Percentiles rank a stretch among this genome's conserved stretches.
phyloP scores from a whole-genome alignment of 2,113 vertebrate genomes.

The Dryoscopus gambensis region DNA sequence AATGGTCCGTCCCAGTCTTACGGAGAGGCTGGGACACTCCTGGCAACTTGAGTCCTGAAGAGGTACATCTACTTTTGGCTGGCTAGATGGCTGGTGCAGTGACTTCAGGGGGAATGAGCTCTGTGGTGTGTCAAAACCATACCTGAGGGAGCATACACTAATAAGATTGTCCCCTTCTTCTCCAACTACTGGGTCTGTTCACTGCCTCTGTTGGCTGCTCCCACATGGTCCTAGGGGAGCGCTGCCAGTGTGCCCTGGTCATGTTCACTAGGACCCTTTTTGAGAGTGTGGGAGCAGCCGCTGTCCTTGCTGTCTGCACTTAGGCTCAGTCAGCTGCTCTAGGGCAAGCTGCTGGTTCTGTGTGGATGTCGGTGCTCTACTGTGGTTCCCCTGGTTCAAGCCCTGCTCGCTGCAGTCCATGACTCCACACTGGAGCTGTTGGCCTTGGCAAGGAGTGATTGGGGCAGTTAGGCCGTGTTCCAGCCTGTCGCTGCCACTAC shows the following conservation, averaged over 20 bases:
- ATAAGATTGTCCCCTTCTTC: background rate
- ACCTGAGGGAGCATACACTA: background rate
- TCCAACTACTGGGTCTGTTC: rapidly evolving
- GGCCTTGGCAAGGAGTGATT: rapidly evolving
- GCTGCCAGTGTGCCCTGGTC: background rate
- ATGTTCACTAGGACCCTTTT: rapidly evolving
- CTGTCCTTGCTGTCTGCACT: rapidly evolving
- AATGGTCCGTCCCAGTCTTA: background rate
- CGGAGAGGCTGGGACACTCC: rapidly evolving
- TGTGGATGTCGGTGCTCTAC: rapidly evolving
- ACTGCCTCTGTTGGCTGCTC: background rate
- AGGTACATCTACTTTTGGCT: rapidly evolving
- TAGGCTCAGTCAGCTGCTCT: rapidly evolving
- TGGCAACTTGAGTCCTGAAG: background rate
- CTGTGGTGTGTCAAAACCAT: background rate
- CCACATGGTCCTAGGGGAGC: background rate
- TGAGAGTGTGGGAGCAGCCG: rapidly evolving
- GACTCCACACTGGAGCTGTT: background rate
- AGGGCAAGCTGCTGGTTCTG: background rate
- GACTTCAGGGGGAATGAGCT: background rate
- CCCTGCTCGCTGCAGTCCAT: rapidly evolving
- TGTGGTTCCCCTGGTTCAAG: background rate
- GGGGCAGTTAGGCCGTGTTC: rapidly evolving
- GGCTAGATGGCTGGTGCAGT: background rate
- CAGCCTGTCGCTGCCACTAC: rapidly evolving